Evolutionary conservation across 2,797 vertebrate genomes (phyloP).

Genomic region (Tauraco hartlaubi): DNA sequence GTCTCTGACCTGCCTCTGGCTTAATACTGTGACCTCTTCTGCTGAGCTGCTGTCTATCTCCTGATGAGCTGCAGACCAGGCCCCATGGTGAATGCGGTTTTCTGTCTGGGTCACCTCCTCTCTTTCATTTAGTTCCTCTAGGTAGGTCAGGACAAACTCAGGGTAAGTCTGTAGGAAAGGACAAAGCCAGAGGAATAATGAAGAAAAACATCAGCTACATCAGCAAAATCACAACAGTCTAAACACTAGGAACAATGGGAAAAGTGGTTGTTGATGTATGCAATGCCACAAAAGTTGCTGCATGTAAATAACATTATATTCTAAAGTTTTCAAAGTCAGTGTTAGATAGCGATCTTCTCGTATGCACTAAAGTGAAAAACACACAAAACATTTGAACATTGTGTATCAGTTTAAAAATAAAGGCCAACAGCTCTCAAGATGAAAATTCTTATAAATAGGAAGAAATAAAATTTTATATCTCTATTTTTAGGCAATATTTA

Average conservation of each 20-base stretch:
- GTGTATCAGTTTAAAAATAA: background rate
- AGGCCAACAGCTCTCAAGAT: background rate
- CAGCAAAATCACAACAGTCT: constrained; percentile 16
- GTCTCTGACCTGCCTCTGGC: constrained; percentile 73
- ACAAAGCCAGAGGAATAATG: constrained; percentile 53
- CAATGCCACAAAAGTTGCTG: constrained; percentile 1
- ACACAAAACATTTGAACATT: background rate
- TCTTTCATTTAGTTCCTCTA: constrained; percentile 77
- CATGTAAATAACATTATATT: background rate
- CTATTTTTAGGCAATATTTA: background rate
- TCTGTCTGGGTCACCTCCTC: constrained; percentile 76
- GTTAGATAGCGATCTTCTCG: background rate
- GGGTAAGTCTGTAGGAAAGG: constrained; percentile 77
- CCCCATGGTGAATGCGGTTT: constrained; percentile 47
- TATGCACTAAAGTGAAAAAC: background rate
- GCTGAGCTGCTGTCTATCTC: constrained; percentile 58
- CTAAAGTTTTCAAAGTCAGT: background rate
- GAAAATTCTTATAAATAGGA: background rate
- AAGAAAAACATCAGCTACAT: constrained; percentile 27
- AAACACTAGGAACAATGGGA: background rate
- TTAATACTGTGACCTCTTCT: constrained; percentile 73
- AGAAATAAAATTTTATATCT: background rate
- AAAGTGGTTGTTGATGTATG: background rate
- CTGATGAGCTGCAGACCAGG: constrained; percentile 62
- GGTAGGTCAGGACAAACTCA: constrained; percentile 82